These are phyloP conservation scores for Amorpha juglandis DNA, from an alignment of 2,888 invertebrate species.

Conservation along the genomic window DNA sequence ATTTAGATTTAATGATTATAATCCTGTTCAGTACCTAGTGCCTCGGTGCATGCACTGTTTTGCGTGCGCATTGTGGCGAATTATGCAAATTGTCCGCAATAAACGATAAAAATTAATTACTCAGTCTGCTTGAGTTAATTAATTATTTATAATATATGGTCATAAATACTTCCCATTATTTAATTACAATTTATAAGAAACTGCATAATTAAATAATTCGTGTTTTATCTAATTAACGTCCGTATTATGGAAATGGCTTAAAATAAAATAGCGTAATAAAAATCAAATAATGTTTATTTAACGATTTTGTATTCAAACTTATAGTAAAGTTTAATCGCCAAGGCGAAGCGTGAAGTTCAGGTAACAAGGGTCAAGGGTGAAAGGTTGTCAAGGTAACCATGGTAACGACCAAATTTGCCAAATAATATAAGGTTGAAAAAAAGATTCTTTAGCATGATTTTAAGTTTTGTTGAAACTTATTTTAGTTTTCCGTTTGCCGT, in stretches of 20 bases:
- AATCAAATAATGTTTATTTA: neutral
- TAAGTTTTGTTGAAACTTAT: too few relatives aligned
- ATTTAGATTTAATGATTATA: conserved; percentile 60
- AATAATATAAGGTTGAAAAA: neutral
- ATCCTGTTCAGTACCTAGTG: conserved; percentile 53
- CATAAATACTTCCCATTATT: conserved; percentile 3
- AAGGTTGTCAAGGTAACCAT: neutral
- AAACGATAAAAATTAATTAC: conserved; percentile 28
- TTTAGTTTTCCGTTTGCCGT: too few relatives aligned
- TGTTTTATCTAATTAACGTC: conserved; percentile 9
- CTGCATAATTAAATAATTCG: neutral
- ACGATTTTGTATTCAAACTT: neutral
- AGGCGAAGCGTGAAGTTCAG: neutral
- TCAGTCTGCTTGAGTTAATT: conserved; percentile 15
- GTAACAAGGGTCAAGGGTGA: neutral
- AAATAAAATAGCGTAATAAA: conserved; percentile 1
- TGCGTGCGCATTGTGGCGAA: conserved; percentile 56
- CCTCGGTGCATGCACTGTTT: conserved; percentile 44
- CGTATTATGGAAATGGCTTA: conserved; percentile 5
- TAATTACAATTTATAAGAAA: conserved; percentile 9
- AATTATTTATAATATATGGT: conserved; percentile 11
- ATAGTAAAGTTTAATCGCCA: neutral
- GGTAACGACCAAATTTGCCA: neutral
- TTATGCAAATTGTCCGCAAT: conserved; percentile 55
- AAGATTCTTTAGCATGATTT: too few relatives aligned